Evolutionary conservation across 2,113 vertebrate species (phyloP).

Genomic region (Campylomormyrus tamandua): DNA sequence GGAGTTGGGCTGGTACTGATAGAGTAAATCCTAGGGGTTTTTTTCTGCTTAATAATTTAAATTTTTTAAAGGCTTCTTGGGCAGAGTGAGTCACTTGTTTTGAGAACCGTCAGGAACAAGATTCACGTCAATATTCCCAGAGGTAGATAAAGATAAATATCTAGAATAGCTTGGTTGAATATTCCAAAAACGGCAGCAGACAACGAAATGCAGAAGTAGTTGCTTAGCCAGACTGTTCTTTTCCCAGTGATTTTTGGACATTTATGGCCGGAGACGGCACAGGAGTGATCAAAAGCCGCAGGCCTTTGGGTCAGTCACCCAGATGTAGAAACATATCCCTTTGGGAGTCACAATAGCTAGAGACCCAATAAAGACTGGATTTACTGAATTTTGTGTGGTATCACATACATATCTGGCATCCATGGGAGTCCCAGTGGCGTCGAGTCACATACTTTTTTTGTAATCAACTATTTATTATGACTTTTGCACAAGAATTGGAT

Average conservation of each 20-base stretch:
- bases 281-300: neutral
- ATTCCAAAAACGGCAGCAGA: neutral
- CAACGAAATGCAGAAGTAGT: neutral
- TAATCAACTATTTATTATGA: neutral
- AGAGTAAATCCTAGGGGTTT: neutral
- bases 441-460: neutral
- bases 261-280: neutral
- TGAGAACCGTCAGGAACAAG: neutral
- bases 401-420: neutral
- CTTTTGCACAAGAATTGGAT: neutral
- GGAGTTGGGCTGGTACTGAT: neutral
- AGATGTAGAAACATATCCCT: neutral
- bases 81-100: slow-evolving; percentile 3
- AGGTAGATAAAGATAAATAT: neutral
- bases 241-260: neutral
- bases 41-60: neutral
- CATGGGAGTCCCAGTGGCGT: neutral
- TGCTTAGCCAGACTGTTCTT: neutral
- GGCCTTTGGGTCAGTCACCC: neutral
- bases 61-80: neutral
- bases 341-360: neutral
- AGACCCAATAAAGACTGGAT: neutral
- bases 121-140: neutral
- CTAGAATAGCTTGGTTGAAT: neutral
- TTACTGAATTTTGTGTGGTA: neutral